Base-by-base conservation (phyloP, 1,140 invertebrate genomes). In the Lepidurus apus region DNA sequence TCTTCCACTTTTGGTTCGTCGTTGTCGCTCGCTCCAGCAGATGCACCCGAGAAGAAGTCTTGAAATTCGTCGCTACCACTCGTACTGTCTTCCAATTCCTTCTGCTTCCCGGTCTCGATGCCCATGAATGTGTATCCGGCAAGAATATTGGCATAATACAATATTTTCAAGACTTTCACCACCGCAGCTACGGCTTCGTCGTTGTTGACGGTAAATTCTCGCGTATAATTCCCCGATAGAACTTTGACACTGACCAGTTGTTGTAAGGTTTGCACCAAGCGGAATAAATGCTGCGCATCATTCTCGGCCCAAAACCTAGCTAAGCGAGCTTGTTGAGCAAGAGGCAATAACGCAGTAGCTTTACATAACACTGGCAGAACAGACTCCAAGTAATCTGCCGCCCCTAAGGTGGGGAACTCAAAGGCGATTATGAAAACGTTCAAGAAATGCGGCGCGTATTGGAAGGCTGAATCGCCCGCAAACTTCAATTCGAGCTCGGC, bases 131-230 rank as follows among this genome's bases (percentile, higher is more conserved):
- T 10, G 34, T 79, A 53, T 43, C 95, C 95, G 1, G 93, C 94
- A 80, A 95, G 83, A 82, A 97, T 91, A 84, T 91, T 95, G 34
- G 95, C 95, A 86, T 95, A 96, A 84, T 94, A 97, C 0, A 96
- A 85, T 84, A 97, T 92, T 89, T 93, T 87, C 83, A 88, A 43
- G 80, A 94, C 87, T 88, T 93, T 94, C 21, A 93, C 94, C 11
- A 93, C 91, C 77, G 91, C 90, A 21, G 91, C 92, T 74, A 96
- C 92, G 79, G 90, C 88, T 42, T 91, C 90, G 75, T 94, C 93
- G 83, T 97, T 94, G 85, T 96, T 94, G 73, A 96, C 89, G 73
- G 89, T 89, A 83, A 91, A 93, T 80, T 91, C 90, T 45, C 89
- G 85, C 5, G 90, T 88, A 84, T 93, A 94, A 53, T 89, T 88